Evolutionary conservation across 2,797 vertebrate genomes (phyloP).

Genomic region (Clangula hyemalis): DNA sequence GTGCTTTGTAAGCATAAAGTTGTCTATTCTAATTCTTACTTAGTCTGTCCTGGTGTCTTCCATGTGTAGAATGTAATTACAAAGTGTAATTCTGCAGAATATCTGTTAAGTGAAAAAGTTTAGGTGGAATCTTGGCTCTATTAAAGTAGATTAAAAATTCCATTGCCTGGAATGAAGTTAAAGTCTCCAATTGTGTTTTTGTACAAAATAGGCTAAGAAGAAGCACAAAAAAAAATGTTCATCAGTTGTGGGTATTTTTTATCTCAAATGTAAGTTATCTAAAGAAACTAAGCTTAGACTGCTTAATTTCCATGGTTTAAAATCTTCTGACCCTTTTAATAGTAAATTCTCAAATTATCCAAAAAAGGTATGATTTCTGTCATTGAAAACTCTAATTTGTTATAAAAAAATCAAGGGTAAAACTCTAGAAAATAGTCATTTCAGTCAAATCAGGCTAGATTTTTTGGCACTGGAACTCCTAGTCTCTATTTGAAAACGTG

Average conservation of each 20-base stretch:
- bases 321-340: not conserved
- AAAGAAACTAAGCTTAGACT: not conserved
- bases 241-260: not conserved
- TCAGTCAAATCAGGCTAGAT: not conserved
- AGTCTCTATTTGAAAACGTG: not conserved
- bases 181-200: not conserved
- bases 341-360: not conserved
- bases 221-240: not conserved
- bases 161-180: not conserved
- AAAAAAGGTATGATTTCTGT: not conserved
- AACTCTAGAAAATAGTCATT: not conserved
- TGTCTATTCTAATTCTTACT: not conserved
- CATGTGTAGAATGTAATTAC: not conserved
- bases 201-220: not conserved
- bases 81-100: not conserved
- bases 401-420: not conserved
- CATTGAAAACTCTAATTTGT: not conserved
- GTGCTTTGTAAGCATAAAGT: not conserved
- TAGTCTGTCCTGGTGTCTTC: not conserved
- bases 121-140: not conserved
- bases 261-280: not conserved
- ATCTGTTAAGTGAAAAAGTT: not conserved
- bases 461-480: not conserved
- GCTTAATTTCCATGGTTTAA: not conserved
- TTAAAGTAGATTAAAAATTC: not conserved